A percentile compares a stretch with the other conserved stretches of the same genome.
These are phyloP conservation scores for Netelia inedita DNA, from an alignment of 2,888 invertebrate genomes.

Conservation along the genomic window DNA sequence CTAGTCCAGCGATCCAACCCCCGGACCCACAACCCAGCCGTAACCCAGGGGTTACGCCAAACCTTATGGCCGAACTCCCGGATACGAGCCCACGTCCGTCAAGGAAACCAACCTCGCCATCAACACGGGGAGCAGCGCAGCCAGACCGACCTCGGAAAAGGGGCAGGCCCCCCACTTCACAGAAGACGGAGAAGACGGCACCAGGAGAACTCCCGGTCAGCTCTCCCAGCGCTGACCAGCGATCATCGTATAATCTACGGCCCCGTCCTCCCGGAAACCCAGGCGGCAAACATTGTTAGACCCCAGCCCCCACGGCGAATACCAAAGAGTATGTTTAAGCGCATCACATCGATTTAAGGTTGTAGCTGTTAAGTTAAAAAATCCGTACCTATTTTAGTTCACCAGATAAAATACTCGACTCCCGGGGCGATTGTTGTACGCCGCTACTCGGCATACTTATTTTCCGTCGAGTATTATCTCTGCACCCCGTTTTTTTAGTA, in stretches of 20 bases:
- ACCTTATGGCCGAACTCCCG: not conserved
- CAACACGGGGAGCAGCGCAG: not conserved
- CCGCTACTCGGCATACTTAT: no score
- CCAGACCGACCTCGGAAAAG: not conserved
- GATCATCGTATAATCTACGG: not conserved
- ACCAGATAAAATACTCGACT: no score
- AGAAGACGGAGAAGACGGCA: not conserved
- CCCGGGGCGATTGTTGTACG: no score
- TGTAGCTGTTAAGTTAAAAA: no score
- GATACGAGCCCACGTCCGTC: not conserved
- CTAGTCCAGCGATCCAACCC: not conserved
- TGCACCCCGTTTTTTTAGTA: no score
- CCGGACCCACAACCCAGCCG: not conserved
- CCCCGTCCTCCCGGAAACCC: not conserved
- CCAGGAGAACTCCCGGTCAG: not conserved
- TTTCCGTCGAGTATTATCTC: no score
- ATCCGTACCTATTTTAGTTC: no score
- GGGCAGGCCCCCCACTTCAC: not conserved
- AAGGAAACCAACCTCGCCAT: not conserved
- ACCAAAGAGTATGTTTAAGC: not conserved
- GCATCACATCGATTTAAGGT: no score
- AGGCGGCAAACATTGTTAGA: not conserved
- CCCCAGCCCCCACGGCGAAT: not conserved
- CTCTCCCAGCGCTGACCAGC: not conserved
- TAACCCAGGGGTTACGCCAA: not conserved